Evolutionary conservation across 1,140 invertebrate genomes (phyloP).

Genomic region (Papilio aristodemus): DNA sequence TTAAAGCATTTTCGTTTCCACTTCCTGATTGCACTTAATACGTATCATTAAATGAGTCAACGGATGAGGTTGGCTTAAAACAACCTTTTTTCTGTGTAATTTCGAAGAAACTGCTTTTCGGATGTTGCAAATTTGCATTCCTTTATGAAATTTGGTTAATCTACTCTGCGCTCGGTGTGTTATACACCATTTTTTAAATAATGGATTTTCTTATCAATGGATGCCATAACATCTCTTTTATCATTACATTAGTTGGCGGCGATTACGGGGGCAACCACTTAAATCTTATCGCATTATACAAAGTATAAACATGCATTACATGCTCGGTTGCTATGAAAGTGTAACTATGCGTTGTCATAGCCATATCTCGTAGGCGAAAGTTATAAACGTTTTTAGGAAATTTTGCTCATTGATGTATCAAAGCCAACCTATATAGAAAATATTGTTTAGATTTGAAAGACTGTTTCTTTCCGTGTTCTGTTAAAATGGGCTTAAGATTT

Average conservation of each 20-base stretch:
- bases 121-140: neutral
- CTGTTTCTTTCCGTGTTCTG: too few relatives aligned
- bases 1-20: conserved; percentile 20
- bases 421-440: neutral
- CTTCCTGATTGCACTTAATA: conserved; percentile 23
- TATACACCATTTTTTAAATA: conserved; percentile 11
- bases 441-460: neutral
- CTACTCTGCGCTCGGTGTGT: neutral
- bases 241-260: conserved; percentile 31
- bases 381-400: neutral
- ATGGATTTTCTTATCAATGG: conserved; percentile 29
- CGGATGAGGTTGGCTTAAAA: neutral
- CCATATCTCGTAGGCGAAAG: neutral
- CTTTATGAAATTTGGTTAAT: neutral
- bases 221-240: conserved; percentile 33
- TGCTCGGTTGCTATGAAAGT: conserved; percentile 27
- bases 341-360: conserved; percentile 10
- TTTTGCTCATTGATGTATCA: neutral
- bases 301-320: conserved; percentile 28
- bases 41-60: conserved; percentile 22
- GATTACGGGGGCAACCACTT: conserved; percentile 30
- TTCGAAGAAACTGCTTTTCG: neutral
- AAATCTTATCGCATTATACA: conserved; percentile 34
- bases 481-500: too few relatives aligned
- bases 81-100: neutral